Evolutionary conservation across 1,140 invertebrate species (phyloP), one percentile per base, ranked within the genome.

Genomic region (Trinorchestia longiramus): DNA sequence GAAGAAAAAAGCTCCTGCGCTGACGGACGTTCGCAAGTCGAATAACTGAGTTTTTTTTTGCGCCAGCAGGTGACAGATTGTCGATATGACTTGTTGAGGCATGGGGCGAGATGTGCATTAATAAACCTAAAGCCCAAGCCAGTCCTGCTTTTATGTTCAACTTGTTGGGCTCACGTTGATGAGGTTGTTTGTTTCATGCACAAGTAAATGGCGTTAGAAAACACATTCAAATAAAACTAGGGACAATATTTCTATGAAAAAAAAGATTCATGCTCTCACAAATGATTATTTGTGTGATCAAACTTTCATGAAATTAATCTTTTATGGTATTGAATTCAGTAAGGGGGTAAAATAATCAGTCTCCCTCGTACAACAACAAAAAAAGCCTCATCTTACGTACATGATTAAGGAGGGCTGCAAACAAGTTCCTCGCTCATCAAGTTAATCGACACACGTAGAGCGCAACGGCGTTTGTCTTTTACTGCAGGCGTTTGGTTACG

Each of bases 51-150:
- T 42, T 8, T 90, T 90, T n/a, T 87, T 90, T 90, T 90, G 41
- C 41, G 43, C 92, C 40, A 8, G 17, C 43, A 47, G 44, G 44
- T 94, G 92, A 94, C 92, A 94, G 92, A 94, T 94, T 94, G 92
- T 94, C 92, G 92, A 94, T 94, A 94, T 94, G 92, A 40, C 92
- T 8, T 47, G 92, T 94, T 44, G 40, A 94, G 92, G n/a, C 92
- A 8, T 17, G 88, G n/a, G 42, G 62, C 62, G 28, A 36, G 62
- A 77, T 77, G 88, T 4, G 28, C 88, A 90, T 90, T 90, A 90
- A 90, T 90, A 90, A 90, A 42, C 28, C 28, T 43, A 8, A 42
- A 42, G 88, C 88, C 11, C 88, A 42, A 43, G 36, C 36, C 8
- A 90, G 4, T 36, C 41, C 43, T 42, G 43, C 41, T 8, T 8